A percentile compares a stretch with the other conserved stretches of the same genome.
These are phyloP conservation scores for Sminthurinus aureus DNA, from an alignment of 2,888 invertebrate genomes.

Conservation along the genomic window DNA sequence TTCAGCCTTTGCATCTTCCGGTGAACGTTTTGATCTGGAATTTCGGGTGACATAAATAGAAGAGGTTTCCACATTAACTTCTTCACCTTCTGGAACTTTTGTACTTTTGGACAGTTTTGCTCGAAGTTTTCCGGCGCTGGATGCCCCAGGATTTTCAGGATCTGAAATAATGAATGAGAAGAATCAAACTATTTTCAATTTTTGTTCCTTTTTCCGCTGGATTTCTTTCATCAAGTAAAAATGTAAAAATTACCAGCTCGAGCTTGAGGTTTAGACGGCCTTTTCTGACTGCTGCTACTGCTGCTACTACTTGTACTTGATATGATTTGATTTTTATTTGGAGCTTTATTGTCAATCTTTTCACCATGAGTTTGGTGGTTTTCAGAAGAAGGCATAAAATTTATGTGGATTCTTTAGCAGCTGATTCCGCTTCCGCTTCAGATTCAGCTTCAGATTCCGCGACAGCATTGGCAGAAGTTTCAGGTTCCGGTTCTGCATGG, in stretches of 20 bases:
- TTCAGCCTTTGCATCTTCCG: constrained; percentile 43
- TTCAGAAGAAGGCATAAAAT: too few species aligned
- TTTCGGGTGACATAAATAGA: constrained; percentile 50
- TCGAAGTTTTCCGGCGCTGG: constrained; percentile 48
- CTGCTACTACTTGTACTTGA: not conserved
- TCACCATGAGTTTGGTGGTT: too few species aligned
- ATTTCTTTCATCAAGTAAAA: not conserved
- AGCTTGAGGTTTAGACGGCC: constrained; percentile 27
- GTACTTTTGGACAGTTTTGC: constrained; percentile 43
- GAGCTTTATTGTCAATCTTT: too few species aligned
- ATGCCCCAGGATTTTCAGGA: not conserved
- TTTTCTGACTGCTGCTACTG: constrained; percentile 21
- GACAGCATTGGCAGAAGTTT: too few species aligned
- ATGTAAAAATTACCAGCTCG: not conserved
- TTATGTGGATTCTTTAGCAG: not conserved
- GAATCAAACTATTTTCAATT: not conserved
- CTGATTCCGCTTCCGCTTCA: constrained; percentile 61
- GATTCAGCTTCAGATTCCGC: too few species aligned
- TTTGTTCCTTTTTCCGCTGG: too few species aligned
- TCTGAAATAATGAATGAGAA: not conserved
- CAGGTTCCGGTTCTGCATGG: constrained; percentile 61
- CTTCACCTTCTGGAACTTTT: constrained; percentile 31
- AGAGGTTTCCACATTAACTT: constrained; percentile 54
- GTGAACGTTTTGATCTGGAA: constrained; percentile 17
- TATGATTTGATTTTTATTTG: too few species aligned